Evolutionary conservation across 2,113 vertebrate species (phyloP), one percentile per base, ranked within the genome.

Genomic region (Alaudala cheleensis): DNA sequence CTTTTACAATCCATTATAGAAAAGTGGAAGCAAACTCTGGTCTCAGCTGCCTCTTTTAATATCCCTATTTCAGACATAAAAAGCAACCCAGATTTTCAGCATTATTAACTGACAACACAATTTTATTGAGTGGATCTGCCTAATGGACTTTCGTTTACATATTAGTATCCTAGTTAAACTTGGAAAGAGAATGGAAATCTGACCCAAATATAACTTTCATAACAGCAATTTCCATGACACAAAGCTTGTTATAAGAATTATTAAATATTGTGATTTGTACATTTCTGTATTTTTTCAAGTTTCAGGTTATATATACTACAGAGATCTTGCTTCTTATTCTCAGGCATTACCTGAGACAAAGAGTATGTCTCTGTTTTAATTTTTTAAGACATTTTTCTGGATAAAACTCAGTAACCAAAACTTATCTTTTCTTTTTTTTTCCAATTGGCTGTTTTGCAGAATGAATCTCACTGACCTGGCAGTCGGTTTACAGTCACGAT

Each of bases 251-350:
- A 91, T 51, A 93, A 79, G 81, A 73, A 92, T 81, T 70, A 9
- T 71, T 85, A 76, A 51, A 73, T 91, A 76, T 67, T 79, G 61
- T 51, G 26, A 70, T 60, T 92, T 94, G 42, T 9, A 31, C 62
- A 62, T 87, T 95, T 92, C 50, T 62, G 50, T 84, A 81, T 91
- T 92, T 96, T 95, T 93, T 78, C 20, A 47, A 89, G 67, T 92
- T 94, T 91, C 45, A 67, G 19, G 33, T 47, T 93, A 53, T 82
- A 90, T 73, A 97, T 92, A 77, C 33, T 56, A 37, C 40, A 81
- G 40, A 89, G 33, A 86, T 95, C 51, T 88, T 64, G 31, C 49
- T 92, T 84, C 64, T 78, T 82, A 72, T 73, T 91, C 79, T 64
- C 67, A 62, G 71, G 12, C 60, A 92, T 57, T 92, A 53, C 72